Conservation (phyloP, 35 echinoderm and acorn worm genomes). For the Acanthaster planci region DNA sequence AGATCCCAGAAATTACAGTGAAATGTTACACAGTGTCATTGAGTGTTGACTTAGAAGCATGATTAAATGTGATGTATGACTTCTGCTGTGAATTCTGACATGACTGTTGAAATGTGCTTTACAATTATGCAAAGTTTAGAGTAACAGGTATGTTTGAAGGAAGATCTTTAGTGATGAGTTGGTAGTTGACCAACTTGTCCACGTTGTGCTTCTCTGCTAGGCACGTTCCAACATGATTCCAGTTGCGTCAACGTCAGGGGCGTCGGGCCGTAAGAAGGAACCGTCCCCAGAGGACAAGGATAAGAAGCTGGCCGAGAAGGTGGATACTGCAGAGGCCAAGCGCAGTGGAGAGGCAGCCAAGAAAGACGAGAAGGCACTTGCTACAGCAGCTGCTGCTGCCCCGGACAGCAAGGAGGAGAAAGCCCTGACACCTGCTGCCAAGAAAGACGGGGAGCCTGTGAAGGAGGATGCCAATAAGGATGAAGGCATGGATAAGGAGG, state of each 20-base stretch:
- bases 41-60: too few relatives aligned
- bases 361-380: slow-evolving; percentile 1
- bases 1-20: too few relatives aligned
- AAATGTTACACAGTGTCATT: too few relatives aligned
- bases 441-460: slow-evolving; percentile 50
- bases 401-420: background rate
- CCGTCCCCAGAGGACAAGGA: background rate
- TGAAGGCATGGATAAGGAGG: background rate
- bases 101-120: too few relatives aligned
- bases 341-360: background rate
- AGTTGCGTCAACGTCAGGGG: slow-evolving; percentile 2
- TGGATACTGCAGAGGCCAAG: background rate
- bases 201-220: background rate
- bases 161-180: background rate
- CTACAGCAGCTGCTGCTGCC: background rate
- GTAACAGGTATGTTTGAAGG: too few relatives aligned
- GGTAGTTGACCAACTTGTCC: background rate
- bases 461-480: slow-evolving; percentile 21
- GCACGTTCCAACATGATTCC: slow-evolving; percentile 27
- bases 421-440: background rate
- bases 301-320: slow-evolving; percentile 4
- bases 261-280: background rate
- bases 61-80: too few relatives aligned
- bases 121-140: too few relatives aligned
- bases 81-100: too few relatives aligned